A percentile compares a stretch with the other conserved stretches of the same genome.
Conservation (phyloP, 1,140 invertebrate genomes). For the Leptinotarsa texana region DNA sequence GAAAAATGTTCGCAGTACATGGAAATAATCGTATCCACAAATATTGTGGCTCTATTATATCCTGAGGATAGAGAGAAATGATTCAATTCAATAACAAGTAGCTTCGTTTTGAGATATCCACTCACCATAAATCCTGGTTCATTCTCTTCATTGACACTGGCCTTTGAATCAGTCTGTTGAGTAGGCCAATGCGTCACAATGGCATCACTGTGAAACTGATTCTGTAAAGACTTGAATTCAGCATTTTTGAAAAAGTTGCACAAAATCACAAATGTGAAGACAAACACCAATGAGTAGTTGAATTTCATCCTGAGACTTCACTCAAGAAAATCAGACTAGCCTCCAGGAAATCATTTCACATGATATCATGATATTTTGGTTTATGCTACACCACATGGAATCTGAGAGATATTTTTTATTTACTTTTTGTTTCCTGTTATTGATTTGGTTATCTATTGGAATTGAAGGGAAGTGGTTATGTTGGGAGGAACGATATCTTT, state of each 20-base stretch:
- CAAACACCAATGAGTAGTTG: neutral
- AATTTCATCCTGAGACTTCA: neutral
- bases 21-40: too few species aligned
- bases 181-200: conserved; percentile 31
- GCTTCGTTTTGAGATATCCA: neutral
- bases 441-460: too few species aligned
- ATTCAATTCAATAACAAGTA: neutral
- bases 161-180: neutral
- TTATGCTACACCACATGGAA: too few species aligned
- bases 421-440: too few species aligned
- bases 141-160: conserved; percentile 24
- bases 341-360: neutral
- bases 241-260: neutral
- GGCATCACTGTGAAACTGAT: conserved; percentile 31
- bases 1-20: too few species aligned
- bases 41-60: too few species aligned
- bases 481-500: too few species aligned
- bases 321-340: neutral
- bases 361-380: too few species aligned
- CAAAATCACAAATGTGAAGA: neutral
- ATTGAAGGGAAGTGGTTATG: too few species aligned
- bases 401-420: too few species aligned
- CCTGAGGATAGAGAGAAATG: too few species aligned
- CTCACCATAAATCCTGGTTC: conserved; percentile 38
- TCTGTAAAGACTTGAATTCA: neutral